Evolutionary conservation across 2,113 vertebrate species (phyloP), one percentile per base, ranked within the genome.

Genomic region (Terrapene triunguis): DNA sequence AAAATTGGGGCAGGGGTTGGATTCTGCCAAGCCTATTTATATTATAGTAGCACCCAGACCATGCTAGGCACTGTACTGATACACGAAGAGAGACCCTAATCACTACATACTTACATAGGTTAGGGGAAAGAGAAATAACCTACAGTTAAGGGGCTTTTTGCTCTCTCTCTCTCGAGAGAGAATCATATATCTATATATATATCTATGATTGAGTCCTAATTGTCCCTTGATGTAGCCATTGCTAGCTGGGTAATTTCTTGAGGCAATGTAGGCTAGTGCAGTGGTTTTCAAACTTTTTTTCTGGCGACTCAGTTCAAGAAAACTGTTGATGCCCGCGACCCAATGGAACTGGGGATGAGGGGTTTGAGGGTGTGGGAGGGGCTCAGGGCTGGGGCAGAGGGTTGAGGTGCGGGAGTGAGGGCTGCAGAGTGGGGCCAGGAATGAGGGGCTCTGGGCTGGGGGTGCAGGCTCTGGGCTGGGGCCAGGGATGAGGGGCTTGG

Each of bases 31-130:
- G 65, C 35, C 17, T 69, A 69, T n/a, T n/a, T 69, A 19, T 69
- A 21, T 69, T 12, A 8, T 3, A 0, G 8, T 0, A 0, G 5
- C 2, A 19, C 6, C 10, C 14, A 4, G 79, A 86, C 2, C 13
- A 32, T 35, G 79, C 4, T 0, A 3, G 10, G 10, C 65, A 29
- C 27, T 1, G 62, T 2, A 38, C 0, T 27, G 50, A 11, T 2
- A 6, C 25, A 10, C 1, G 17, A 27, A 53, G 38, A 42, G 80
- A 42, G 62, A 35, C 32, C 32, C 1, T 32, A 17, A 35, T 3
- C 3, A 4, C 5, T 29, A 24, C 2, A 38, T 1, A n/a, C 65
- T 54, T n/a, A 38, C 69, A n/a, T 5, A 29, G 29, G 82, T 6
- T n/a, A 51, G 48, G n/a, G 22, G 54, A 2, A n/a, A n/a, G 32